Conservation (phyloP, 2,113 vertebrate genomes). For the Pipra filicauda region DNA sequence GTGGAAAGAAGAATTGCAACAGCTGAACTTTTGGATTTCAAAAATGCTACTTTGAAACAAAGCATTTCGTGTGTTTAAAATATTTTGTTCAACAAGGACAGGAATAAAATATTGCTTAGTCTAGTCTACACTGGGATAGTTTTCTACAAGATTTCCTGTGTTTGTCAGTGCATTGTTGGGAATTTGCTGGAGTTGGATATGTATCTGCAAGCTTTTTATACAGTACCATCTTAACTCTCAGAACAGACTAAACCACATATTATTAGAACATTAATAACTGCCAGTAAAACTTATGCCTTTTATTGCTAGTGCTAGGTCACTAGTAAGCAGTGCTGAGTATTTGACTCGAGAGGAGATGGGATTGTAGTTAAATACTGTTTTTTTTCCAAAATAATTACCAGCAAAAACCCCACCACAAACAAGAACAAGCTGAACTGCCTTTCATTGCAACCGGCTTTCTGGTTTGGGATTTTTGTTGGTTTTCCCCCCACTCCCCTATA, state of each 20-base stretch:
- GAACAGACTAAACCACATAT: neutral
- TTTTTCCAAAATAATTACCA: neutral
- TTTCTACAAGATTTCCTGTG: neutral
- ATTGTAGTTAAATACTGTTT: neutral
- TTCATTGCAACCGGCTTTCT: constrained; percentile 2
- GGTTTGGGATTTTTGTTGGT: neutral
- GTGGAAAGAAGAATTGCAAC: neutral
- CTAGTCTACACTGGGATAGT: neutral
- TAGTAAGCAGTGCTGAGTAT: neutral
- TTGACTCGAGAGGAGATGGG: neutral
- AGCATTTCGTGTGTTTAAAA: neutral
- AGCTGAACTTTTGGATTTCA: neutral
- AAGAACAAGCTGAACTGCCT: neutral
- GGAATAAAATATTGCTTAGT: neutral
- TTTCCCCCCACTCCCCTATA: fast-evolving
- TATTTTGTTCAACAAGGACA: neutral
- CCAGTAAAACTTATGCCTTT: neutral
- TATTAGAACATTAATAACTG: neutral
- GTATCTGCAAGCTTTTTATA: neutral
- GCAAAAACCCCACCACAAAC: neutral
- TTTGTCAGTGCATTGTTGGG: neutral
- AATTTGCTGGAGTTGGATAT: neutral
- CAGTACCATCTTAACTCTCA: neutral
- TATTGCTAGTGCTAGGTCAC: neutral
- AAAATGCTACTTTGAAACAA: neutral